phyloP scores from a whole-genome alignment of 2,113 vertebrate species.

The Rostratula benghalensis region DNA sequence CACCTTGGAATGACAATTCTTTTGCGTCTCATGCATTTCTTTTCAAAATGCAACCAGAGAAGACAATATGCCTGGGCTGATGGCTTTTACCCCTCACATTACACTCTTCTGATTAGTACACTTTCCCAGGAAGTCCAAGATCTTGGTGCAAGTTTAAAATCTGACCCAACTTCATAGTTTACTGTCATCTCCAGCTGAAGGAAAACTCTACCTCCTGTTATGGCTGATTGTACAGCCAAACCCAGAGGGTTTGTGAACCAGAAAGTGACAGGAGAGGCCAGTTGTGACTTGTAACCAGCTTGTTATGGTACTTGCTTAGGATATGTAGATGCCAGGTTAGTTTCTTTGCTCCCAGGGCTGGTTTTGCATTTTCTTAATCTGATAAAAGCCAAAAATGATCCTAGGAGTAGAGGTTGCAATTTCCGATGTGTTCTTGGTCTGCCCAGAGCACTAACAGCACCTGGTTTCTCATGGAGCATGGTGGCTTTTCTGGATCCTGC shows the following conservation, averaged over 20 bases:
- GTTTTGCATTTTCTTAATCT: neutral
- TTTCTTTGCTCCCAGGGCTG: neutral
- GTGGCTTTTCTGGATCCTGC: neutral
- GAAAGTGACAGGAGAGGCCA: neutral
- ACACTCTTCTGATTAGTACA: neutral
- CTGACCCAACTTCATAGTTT: neutral
- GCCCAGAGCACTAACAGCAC: neutral
- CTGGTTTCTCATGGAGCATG: neutral
- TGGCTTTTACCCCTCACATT: rapidly evolving
- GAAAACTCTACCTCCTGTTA: neutral
- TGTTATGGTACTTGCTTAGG: neutral
- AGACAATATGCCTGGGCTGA: neutral
- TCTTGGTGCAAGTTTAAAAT: neutral
- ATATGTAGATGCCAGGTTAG: neutral
- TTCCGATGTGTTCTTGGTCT: neutral
- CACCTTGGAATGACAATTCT: neutral
- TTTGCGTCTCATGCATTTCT: rapidly evolving
- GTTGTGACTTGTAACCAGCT: neutral
- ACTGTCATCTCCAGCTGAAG: neutral
- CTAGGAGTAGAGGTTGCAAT: neutral
- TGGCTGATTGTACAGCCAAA: rapidly evolving
- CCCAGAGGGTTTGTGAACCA: neutral
- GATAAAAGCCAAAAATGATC: neutral
- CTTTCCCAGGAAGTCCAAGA: neutral
- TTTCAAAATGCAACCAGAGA: neutral